Evolutionary conservation across 2,797 vertebrate genomes (phyloP).

Genomic region (Pteropus rufus): DNA sequence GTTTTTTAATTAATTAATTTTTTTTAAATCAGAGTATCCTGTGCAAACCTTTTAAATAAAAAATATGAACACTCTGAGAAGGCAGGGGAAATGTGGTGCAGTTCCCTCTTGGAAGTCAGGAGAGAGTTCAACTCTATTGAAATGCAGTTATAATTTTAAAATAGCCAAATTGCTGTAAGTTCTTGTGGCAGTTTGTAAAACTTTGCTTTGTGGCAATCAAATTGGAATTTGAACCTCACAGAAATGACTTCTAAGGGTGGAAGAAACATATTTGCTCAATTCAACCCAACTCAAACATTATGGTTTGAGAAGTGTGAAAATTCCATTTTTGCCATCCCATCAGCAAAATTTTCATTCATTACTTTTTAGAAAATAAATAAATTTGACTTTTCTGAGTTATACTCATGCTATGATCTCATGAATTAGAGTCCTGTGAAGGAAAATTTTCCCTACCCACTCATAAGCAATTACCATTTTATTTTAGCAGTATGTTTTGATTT

Average conservation of each 20-base stretch:
- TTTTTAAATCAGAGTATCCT: not conserved
- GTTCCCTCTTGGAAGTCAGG: not conserved
- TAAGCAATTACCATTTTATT: constrained; percentile 16
- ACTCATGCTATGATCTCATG: not conserved
- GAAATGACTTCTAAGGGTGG: not conserved
- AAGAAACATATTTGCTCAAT: not conserved
- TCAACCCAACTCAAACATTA: not conserved
- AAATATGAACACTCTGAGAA: not conserved
- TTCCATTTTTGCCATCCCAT: not conserved
- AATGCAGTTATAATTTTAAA: not conserved
- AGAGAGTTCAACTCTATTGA: not conserved
- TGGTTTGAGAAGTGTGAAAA: constrained; percentile 28
- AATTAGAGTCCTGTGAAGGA: not conserved
- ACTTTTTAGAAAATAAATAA: not conserved
- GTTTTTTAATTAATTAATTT: too few relatives aligned
- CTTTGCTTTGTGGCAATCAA: constrained; percentile 34
- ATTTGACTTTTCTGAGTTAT: not conserved
- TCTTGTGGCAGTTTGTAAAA: not conserved
- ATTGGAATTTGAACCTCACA: not conserved
- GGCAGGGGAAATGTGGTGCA: not conserved
- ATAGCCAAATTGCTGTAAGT: not conserved
- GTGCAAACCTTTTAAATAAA: constrained; percentile 6
- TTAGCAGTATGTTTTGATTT: constrained; percentile 43
- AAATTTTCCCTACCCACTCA: not conserved
- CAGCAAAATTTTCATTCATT: not conserved